phyloP scores from a whole-genome alignment of 2,113 vertebrate species.

The Pholis gunnellus region DNA sequence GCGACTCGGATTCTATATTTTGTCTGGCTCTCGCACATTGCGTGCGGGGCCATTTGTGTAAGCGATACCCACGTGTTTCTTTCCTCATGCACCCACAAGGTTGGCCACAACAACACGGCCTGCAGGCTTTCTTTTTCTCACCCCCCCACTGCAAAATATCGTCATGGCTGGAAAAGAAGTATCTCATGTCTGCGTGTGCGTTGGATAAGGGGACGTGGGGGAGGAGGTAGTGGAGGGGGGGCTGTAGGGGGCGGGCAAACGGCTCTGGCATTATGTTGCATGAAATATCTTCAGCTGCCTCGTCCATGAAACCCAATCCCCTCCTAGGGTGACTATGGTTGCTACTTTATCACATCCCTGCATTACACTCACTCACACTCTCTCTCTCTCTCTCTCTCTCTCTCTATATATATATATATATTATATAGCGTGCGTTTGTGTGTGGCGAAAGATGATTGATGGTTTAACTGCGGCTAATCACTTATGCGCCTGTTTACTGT shows the following conservation, averaged over 20 bases:
- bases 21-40: slow-evolving; percentile 71
- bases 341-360: slow-evolving; percentile 85
- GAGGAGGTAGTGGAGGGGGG: slow-evolving; percentile 10
- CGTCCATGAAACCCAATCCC: slow-evolving; percentile 88
- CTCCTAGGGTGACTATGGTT: slow-evolving; percentile 86
- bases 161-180: slow-evolving; percentile 75
- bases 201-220: slow-evolving; percentile 77
- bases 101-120: slow-evolving; percentile 84
- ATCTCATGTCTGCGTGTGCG: slow-evolving; percentile 82
- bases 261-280: slow-evolving; percentile 87
- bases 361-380: too few species aligned
- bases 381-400: too few species aligned
- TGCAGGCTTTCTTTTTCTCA: slow-evolving; percentile 77
- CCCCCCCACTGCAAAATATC: slow-evolving; percentile 66
- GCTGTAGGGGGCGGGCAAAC: slow-evolving; percentile 77
- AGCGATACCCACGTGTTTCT: slow-evolving; percentile 78
- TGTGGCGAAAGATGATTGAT: slow-evolving; percentile 66
- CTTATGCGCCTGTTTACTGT: slow-evolving; percentile 61
- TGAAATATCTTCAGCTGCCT: slow-evolving; percentile 92
- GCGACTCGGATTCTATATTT: slow-evolving; percentile 74
- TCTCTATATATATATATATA: neutral
- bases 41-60: slow-evolving; percentile 73
- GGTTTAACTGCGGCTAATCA: slow-evolving; percentile 65
- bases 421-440: slow-evolving; percentile 48
- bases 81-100: slow-evolving; percentile 86